Percentiles rank a stretch among this genome's conserved stretches.
Conservation (phyloP, 1,140 invertebrate genomes). For the Calephelis nemesis region DNA sequence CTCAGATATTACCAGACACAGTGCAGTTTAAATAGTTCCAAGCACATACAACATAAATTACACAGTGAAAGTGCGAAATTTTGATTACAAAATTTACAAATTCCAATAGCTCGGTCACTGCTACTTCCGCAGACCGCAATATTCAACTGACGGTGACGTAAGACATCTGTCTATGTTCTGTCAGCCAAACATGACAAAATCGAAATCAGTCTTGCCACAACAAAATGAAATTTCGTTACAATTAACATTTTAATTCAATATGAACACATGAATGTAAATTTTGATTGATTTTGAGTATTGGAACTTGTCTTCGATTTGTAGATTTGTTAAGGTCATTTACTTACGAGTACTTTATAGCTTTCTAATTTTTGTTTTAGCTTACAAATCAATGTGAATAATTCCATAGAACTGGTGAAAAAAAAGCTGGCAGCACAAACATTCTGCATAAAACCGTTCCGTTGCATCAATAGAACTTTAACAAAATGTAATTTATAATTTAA, state of each 20-base stretch:
- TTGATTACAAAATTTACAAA: conserved; percentile 38
- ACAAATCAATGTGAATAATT: neutral
- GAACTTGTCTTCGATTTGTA: neutral
- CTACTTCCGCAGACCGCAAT: conserved; percentile 56
- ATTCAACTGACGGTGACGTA: conserved; percentile 53
- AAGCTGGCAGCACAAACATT: neutral
- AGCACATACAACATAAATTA: conserved; percentile 34
- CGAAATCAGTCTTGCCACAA: conserved; percentile 25
- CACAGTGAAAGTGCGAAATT: conserved; percentile 59
- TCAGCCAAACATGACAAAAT: conserved; percentile 7
- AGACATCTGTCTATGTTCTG: conserved; percentile 28
- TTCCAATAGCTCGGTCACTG: conserved; percentile 29
- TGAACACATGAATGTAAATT: neutral
- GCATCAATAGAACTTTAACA: neutral
- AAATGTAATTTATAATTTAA: too few relatives aligned
- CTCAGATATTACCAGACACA: conserved; percentile 11
- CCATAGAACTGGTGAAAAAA: neutral
- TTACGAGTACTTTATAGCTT: neutral
- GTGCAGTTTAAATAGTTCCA: conserved; percentile 25
- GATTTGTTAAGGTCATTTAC: neutral
- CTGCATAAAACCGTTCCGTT: neutral
- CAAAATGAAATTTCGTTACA: neutral
- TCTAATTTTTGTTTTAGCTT: too few relatives aligned
- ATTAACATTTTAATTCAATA: neutral
- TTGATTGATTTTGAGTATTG: neutral